Evolutionary conservation across 2,113 vertebrate genomes (phyloP), one percentile per base, ranked within the genome.

Genomic region (Phalacrocorax brasilianus): DNA sequence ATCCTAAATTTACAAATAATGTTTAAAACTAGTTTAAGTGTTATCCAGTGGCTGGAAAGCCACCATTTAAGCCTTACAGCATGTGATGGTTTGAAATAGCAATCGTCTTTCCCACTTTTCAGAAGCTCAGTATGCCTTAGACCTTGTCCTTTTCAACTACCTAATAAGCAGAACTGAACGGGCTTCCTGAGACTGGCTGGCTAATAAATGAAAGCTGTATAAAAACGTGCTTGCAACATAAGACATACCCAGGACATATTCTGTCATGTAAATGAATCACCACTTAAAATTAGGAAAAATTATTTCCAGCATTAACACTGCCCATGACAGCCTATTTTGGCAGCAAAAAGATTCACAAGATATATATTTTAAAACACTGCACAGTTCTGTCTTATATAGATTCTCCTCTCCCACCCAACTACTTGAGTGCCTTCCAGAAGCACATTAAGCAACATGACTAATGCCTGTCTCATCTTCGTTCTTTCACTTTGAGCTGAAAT

Each of bases 401-500:
- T 93, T 86, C 65, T 93, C 33, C 27, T 77, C 23, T 91, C 49
- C 49, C 45, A 72, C 49, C 59, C 56, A n/a, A 52, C 82, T 72
- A 61, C 40, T 88, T 75, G 82, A 92, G 18, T 70, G 52, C 24
- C 44, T 95, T 94, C 82, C 83, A 93, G 83, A 67, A 92, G 56
- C 70, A 78, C 79, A 91, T 96, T 93, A 96, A 88, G 79, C 27
- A 89, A 87, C 52, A 42, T 93, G 90, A 96, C 56, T 92, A 96
- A 97, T 88, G 79, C 78, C 92, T 94, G 53, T 83, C 68, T 95
- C 82, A 74, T 93, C 75, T 91, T 92, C 8, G 0, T 84, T 96
- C 79, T 96, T 91, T 84, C 68, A 50, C 47, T 77, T 90, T 80
- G n/a, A 72, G 38, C 23, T 91, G 66, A 94, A 95, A 82, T 91